Evolutionary conservation across 2,888 invertebrate species (phyloP), one percentile per base, ranked within the genome.

Genomic region (Cantharis rufa): DNA sequence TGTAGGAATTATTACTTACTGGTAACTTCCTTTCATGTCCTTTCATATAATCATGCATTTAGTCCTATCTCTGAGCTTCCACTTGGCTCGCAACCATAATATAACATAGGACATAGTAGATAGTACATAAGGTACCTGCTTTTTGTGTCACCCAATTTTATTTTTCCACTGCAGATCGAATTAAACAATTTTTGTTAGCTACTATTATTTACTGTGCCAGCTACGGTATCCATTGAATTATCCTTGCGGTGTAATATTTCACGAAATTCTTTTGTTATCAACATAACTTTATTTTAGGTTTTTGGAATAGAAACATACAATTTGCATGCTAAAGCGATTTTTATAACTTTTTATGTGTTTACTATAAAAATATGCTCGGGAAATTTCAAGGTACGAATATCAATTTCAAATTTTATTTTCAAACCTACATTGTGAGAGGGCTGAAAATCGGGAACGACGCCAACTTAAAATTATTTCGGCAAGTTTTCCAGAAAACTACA

Each of bases 1-100:
- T 73, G 69, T 62, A 76, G 73, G 62, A 75, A 71, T 61, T 70
- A 74, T 74, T 69, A 48, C 48, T 48, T 48, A 74, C 72, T 21
- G 63, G 16, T 64, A 72, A 64, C 64, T 48, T 48, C 48, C 48
- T 72, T 72, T 66, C 71, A 66, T 32, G 71, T 64, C 48, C 71
- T 21, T 62, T 72, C 32, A 72, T 72, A 66, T 72, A 66, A 66
- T 72, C 63, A 18, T 66, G 66, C 72, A 66, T 72, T 72, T 71
- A 71, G 71, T 15, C 62, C 27, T 62, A 48, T 48, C 48, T 48
- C 9, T 2, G 7, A 16, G 63, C 63, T 16, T 21, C n/a, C 32
- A 13, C 32, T 13, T 32, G 13, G 32, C 32, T 13, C 32, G 13
- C 1, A 13, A 13, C 32, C 32, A 28, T 28, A 28, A 10, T 2